Evolutionary conservation across 2,797 vertebrate species (phyloP).

Genomic region (Danio choprae): DNA sequence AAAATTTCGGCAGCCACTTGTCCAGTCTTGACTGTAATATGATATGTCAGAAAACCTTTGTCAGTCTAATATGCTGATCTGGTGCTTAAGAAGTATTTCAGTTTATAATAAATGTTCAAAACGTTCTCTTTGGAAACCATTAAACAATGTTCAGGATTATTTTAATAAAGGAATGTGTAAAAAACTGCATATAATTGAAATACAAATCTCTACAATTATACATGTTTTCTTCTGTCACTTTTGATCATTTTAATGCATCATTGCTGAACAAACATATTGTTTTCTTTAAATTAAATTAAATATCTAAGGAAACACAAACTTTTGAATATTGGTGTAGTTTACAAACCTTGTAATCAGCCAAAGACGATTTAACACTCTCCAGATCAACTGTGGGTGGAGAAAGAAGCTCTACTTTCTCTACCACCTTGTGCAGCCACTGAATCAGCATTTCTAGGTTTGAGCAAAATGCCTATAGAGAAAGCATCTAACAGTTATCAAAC

Average conservation of each 20-base stretch:
- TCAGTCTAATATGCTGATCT: not conserved
- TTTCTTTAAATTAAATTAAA: not conserved
- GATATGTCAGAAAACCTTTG: not conserved
- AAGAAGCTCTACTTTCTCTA: slow-evolving; percentile 75
- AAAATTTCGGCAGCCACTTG: not conserved
- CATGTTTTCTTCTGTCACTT: not conserved
- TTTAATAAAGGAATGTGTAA: not conserved
- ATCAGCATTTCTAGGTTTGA: slow-evolving; percentile 88
- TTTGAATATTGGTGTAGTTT: not conserved
- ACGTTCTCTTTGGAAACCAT: not conserved
- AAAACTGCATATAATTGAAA: not conserved
- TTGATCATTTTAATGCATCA: not conserved
- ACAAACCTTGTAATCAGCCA: slow-evolving; percentile 86
- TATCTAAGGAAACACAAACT: not conserved
- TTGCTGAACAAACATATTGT: not conserved
- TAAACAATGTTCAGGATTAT: not conserved
- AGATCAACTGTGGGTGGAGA: slow-evolving; percentile 70
- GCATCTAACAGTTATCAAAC: slow-evolving; percentile 2
- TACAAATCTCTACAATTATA: not conserved
- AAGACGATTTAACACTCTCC: slow-evolving; percentile 75
- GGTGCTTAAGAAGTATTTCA: no score
- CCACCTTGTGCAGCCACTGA: slow-evolving; percentile 80
- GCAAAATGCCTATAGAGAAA: slow-evolving; percentile 83
- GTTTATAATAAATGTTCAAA: no score
- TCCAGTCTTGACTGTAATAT: not conserved